Base-by-base conservation (phyloP, 2,113 vertebrate species). In the Tinamus guttatus region DNA sequence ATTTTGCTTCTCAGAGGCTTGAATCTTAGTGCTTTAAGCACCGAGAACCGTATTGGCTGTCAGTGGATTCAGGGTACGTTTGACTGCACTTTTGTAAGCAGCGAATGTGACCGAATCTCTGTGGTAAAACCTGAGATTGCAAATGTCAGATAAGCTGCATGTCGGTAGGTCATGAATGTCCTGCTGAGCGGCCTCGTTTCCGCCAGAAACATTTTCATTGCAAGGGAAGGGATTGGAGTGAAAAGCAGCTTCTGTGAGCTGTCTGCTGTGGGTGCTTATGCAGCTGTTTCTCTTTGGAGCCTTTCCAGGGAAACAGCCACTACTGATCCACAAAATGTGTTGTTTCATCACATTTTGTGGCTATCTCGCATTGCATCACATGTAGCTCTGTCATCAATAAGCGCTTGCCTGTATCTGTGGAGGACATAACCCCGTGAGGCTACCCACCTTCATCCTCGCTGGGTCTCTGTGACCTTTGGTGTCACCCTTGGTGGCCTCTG, bases 231-330 rank as follows among this genome's bases (percentile, higher is more conserved):
- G 77, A 58, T 64, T 85, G 88, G 84, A 69, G 40, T 89, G 92
- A 45, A 64, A 91, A 69, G 52, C 25, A 89, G 67, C 78, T 94
- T 84, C 93, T 94, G 94, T 90, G 95, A 92, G 88, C 92, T 0
- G 4, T 85, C 77, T 91, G 85, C 89, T 85, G 87, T 79, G 45
- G 94, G 73, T 95, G 91, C 95, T 92, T 83, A 74, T 87, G 93
- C 96, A 97, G 94, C 96, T 98, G 94, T 89, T 97, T 78, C 59
- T 87, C 38, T 65, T 90, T 95, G 92, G 92, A 96, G 73, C 63
- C 60, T 73, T 88, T 91, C 94, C 90, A 94, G 85, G 69, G 69
- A 73, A 95, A 28, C 12, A 22, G 67, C 81, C 7, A 10, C 27
- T 62, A 69, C 91, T 95, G 87, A 95, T 94, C 90, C 84, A 92